Evolutionary conservation across 2,888 invertebrate species (phyloP).

Genomic region (Pachydiplax longipennis): DNA sequence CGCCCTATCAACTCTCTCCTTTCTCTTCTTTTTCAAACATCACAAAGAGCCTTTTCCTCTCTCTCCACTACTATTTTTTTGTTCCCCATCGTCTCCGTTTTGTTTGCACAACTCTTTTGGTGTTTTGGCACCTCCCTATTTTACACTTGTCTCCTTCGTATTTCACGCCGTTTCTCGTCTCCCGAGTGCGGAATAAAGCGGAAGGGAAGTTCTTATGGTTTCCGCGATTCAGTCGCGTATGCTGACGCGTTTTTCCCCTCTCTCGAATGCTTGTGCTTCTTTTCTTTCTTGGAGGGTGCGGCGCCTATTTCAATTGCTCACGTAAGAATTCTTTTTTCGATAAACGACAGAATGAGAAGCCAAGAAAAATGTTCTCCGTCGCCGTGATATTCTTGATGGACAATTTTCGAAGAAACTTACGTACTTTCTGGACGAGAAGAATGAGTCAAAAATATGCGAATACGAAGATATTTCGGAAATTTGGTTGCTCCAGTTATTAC

Average conservation of each 20-base stretch:
- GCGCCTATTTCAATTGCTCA: background rate
- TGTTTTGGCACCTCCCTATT: conserved; percentile 28
- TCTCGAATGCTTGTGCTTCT: background rate
- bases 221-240: background rate
- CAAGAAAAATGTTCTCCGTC: background rate
- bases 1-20: conserved; percentile 28
- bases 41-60: background rate
- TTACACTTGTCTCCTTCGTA: background rate
- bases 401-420: too few relatives aligned
- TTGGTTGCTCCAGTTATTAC: too few relatives aligned
- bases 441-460: too few relatives aligned
- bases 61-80: background rate
- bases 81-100: background rate
- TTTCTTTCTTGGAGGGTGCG: background rate
- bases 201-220: background rate
- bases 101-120: conserved; percentile 21
- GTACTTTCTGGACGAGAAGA: too few relatives aligned
- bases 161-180: background rate
- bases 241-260: too few relatives aligned
- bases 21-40: background rate
- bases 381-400: too few relatives aligned
- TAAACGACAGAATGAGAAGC: background rate
- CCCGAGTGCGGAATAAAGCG: background rate
- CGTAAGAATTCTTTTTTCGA: background rate
- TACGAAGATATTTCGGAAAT: too few relatives aligned